A percentile compares a stretch with the other conserved stretches of the same genome.
phyloP scores from a whole-genome alignment of 2,888 invertebrate species.

The Sphaeridia pumilis region DNA sequence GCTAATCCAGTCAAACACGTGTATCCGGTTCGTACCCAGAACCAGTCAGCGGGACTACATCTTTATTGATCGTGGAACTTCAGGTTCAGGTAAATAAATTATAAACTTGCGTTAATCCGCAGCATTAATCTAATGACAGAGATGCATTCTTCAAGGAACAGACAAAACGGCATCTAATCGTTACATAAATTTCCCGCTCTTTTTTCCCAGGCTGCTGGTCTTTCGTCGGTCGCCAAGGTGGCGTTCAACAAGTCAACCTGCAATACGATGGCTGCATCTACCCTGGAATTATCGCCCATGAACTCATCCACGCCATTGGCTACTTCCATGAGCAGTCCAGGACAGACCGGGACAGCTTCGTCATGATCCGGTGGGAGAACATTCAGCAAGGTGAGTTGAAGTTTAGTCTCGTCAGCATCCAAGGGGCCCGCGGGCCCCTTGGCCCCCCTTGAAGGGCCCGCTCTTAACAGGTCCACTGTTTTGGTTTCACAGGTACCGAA shows the following conservation, averaged over 20 bases:
- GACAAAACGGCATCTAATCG: too few species aligned
- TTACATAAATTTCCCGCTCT: conserved; percentile 19
- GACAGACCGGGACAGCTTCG: conserved; percentile 37
- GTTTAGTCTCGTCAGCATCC: conserved; percentile 17
- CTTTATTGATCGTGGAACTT: conserved; percentile 42
- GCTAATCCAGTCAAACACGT: conserved; percentile 51
- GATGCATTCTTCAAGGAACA: too few species aligned
- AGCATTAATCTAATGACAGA: conserved; percentile 41
- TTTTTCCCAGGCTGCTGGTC: conserved; percentile 51
- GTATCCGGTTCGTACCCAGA: conserved; percentile 48
- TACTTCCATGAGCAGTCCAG: conserved; percentile 6
- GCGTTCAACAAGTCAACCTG: conserved; percentile 50
- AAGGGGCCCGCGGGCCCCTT: neutral
- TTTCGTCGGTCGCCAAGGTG: conserved; percentile 50
- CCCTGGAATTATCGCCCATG: conserved; percentile 60
- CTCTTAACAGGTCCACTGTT: neutral
- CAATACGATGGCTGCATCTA: conserved; percentile 41
- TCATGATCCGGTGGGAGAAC: conserved; percentile 37
- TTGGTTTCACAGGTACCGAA: neutral
- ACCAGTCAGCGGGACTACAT: conserved; percentile 45
- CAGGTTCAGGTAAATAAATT: neutral
- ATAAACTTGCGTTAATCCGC: neutral
- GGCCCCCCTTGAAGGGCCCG: neutral
- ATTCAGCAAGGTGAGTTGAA: conserved; percentile 35
- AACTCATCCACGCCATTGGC: conserved; percentile 55